Conservation (phyloP, 2,797 vertebrate species). For the Sebastes alutus region DNA sequence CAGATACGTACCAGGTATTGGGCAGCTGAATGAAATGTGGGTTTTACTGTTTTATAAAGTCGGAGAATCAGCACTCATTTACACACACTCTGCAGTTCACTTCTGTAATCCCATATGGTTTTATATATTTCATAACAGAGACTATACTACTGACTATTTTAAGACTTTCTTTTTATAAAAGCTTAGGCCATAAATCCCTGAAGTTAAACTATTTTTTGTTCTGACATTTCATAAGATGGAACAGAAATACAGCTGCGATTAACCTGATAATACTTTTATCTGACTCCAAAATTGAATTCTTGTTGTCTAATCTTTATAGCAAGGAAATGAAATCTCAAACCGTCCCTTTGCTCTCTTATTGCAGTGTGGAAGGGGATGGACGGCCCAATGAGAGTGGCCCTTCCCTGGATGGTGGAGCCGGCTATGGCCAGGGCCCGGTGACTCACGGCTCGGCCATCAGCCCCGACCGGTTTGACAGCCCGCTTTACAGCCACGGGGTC, state of each 20-base stretch:
- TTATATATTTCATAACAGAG: neutral
- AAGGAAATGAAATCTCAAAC: neutral
- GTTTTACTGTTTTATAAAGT: neutral
- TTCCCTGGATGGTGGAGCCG: constrained; percentile 88
- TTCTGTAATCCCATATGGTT: neutral
- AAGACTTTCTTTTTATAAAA: neutral
- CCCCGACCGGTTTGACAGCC: constrained; percentile 91
- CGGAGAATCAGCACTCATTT: constrained; percentile 7
- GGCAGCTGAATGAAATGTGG: constrained; percentile 1
- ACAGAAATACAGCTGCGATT: constrained; percentile 2
- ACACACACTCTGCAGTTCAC: constrained; percentile 5
- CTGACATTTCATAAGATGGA: neutral
- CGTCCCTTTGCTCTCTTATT: constrained; percentile 15
- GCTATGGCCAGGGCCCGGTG: constrained; percentile 88
- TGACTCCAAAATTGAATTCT: neutral
- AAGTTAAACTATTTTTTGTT: constrained; percentile 1
- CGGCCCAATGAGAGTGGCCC: constrained; percentile 88
- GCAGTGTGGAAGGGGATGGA: constrained; percentile 94
- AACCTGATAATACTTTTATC: constrained; percentile 1
- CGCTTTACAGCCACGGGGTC: constrained; percentile 85
- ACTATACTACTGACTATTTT: neutral
- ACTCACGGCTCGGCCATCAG: constrained; percentile 90
- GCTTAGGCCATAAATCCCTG: neutral
- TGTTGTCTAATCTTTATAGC: neutral
- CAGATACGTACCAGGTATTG: neutral